Base-by-base conservation (phyloP, 2,113 vertebrate genomes). In the Chaenogobius annularis region DNA sequence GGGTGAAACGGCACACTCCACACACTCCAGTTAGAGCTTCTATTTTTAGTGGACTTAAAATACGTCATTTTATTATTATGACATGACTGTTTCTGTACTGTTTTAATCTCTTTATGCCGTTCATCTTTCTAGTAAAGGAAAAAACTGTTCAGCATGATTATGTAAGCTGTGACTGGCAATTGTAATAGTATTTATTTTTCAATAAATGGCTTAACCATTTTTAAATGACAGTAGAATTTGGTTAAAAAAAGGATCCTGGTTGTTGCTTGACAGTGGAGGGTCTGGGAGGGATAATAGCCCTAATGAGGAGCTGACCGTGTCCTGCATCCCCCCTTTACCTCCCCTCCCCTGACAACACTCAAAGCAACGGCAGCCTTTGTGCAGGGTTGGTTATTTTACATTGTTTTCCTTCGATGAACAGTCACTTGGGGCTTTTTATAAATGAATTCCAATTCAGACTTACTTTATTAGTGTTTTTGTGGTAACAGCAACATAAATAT, bases 391-490 rank as follows among this genome's bases (percentile, higher is more conserved):
- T 88, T 92, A 89, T 83, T 77, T 63, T 43, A 75, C 68, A 74
- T 92, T 90, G 92, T n/a, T 92, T 91, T 87, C 78, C 79, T 85
- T 85, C 81, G 88, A 70, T 79, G 73, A 74, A 78, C 70, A 88
- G 70, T 65, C 81, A 82, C 75, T 58, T 58, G 79, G 31, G 64
- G 20, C 68, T 65, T 22, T 69, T 82, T 52, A 71, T 70, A 83
- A 70, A 37, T 75, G 74, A 59, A 79, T 87, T 80, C 78, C 76
- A 63, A 62, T 43, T 77, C 69, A 77, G 74, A 63, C 66, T 46
- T 40, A 40, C 37, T 40, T 40, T 40, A 9, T 40, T 40, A 74
- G 72, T 54, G 71, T 55, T 70, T 17, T 52, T 54, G 50, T 10
- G 0, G 19, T n/a, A 54, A 54, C 50, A 20, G 2, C 6, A n/a